Conservation (phyloP, 1,140 invertebrate genomes). For the Nasonia giraulti region DNA sequence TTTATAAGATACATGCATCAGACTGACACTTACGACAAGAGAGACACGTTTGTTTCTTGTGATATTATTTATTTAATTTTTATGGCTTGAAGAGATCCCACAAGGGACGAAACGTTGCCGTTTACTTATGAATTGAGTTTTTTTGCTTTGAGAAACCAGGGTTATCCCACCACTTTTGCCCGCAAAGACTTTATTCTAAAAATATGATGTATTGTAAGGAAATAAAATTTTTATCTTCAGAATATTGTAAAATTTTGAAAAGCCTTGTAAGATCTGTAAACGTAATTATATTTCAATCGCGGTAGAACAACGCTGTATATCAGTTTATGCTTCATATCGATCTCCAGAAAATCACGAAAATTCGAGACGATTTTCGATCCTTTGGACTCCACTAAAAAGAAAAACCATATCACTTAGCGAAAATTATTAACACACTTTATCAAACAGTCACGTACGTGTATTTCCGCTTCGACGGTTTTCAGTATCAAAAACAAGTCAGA, state of each 20-base stretch:
- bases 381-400: slow-evolving; percentile 61
- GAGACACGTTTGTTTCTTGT: too few relatives aligned
- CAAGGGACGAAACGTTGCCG: too few relatives aligned
- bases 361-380: slow-evolving; percentile 62
- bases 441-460: slow-evolving; percentile 73
- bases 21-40: too few relatives aligned
- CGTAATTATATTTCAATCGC: slow-evolving; percentile 70
- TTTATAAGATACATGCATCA: too few relatives aligned
- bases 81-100: too few relatives aligned
- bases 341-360: slow-evolving; percentile 76
- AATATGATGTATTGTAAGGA: slow-evolving; percentile 8
- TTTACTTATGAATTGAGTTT: too few relatives aligned
- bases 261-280: slow-evolving; percentile 79
- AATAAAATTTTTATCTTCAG: neutral
- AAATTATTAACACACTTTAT: neutral
- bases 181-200: too few relatives aligned
- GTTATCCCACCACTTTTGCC: too few relatives aligned
- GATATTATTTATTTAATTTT: too few relatives aligned
- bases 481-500: slow-evolving; percentile 85
- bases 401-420: slow-evolving; percentile 11
- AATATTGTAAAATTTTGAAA: neutral
- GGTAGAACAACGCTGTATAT: slow-evolving; percentile 77
- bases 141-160: too few relatives aligned
- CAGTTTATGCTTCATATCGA: slow-evolving; percentile 79
- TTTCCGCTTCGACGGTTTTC: slow-evolving; percentile 78